Evolutionary conservation across 2,797 vertebrate genomes (phyloP).

Genomic region (Adrianichthys oophorus): DNA sequence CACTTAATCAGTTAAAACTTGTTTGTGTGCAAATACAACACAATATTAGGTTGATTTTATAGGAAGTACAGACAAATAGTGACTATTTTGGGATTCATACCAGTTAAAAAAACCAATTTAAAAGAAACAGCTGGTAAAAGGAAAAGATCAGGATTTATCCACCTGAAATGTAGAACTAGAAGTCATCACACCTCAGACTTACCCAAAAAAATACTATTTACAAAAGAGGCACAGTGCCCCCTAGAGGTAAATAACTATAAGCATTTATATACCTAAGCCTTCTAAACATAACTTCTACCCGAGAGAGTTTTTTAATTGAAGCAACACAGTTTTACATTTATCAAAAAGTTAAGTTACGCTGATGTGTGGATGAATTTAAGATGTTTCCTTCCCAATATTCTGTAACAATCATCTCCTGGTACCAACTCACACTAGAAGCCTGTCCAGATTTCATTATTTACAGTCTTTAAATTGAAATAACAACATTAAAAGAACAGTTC

Average conservation of each 20-base stretch:
- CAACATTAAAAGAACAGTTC: neutral
- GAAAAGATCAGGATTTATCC: slow-evolving; percentile 41
- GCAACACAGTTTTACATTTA: slow-evolving; percentile 7
- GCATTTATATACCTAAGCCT: neutral
- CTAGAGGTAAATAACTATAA: slow-evolving; percentile 35
- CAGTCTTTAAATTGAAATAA: no score
- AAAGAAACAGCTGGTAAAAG: slow-evolving; percentile 49
- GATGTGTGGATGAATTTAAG: no score
- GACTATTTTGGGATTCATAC: slow-evolving; percentile 46
- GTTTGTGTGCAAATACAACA: slow-evolving; percentile 25
- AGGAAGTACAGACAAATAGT: slow-evolving; percentile 19
- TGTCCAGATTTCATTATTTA: no score
- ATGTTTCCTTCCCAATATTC: no score
- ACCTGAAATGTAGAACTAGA: slow-evolving; percentile 55
- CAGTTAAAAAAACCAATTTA: slow-evolving; percentile 41
- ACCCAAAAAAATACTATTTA: slow-evolving; percentile 11
- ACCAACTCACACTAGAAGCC: no score
- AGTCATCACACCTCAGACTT: slow-evolving; percentile 41
- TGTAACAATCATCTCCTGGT: no score
- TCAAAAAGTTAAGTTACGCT: neutral
- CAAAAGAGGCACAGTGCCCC: slow-evolving; percentile 71
- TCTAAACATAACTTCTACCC: slow-evolving; percentile 2
- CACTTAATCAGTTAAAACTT: slow-evolving; percentile 14
- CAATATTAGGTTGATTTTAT: slow-evolving; percentile 7
- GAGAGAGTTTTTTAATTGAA: slow-evolving; percentile 17